Evolutionary conservation across 2,888 invertebrate genomes (phyloP).

Genomic region (Drosophila flavopinicola): DNA sequence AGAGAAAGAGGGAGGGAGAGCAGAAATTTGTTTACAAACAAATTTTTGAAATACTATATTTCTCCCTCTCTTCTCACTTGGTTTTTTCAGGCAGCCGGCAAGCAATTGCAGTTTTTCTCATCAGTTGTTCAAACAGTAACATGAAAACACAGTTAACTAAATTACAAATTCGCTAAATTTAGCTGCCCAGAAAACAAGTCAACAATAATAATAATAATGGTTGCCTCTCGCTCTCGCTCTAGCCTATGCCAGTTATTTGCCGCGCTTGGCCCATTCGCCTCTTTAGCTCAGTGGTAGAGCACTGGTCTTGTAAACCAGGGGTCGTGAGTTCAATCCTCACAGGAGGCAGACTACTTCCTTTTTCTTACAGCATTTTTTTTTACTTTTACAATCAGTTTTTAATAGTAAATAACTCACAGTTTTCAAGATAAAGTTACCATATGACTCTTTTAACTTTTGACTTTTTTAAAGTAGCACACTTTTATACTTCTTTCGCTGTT

Average conservation of each 20-base stretch:
- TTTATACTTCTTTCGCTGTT: not conserved
- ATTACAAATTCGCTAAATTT: constrained; percentile 31
- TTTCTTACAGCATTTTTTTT: not conserved
- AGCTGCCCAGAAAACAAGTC: constrained; percentile 21
- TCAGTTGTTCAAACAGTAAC: constrained; percentile 30
- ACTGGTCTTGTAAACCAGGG: constrained; percentile 96
- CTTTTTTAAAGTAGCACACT: not conserved
- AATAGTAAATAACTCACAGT: too few species aligned
- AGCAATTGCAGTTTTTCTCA: not conserved
- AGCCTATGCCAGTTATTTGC: constrained; percentile 48
- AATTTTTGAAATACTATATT: constrained; percentile 13
- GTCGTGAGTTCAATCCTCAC: constrained; percentile 96
- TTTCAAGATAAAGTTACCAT: too few species aligned
- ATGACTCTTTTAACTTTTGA: too few species aligned
- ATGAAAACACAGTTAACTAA: constrained; percentile 36
- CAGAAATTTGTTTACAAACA: constrained; percentile 70
- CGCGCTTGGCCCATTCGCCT: constrained; percentile 48
- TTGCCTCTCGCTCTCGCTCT: constrained; percentile 12
- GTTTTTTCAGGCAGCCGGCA: constrained; percentile 8
- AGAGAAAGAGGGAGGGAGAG: not conserved
- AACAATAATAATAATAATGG: constrained; percentile 34
- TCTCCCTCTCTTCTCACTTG: not conserved
- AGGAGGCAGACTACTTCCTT: constrained; percentile 86
- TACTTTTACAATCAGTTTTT: not conserved
- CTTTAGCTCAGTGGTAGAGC: constrained; percentile 94